Conservation (phyloP, 2,888 invertebrate genomes). For the Dynastes maya region DNA sequence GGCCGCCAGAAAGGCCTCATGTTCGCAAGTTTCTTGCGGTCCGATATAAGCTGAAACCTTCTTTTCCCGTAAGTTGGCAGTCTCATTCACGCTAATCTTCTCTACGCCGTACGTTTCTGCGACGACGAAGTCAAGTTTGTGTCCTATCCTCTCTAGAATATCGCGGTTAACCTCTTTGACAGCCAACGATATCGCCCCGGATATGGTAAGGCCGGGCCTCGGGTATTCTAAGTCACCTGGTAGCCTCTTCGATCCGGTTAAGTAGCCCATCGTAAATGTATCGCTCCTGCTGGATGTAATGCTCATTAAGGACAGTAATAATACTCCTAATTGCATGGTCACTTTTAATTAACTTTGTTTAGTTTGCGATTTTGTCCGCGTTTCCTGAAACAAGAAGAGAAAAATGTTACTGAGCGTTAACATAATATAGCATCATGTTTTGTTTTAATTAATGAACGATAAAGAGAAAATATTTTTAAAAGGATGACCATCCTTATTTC, state of each 20-base stretch:
- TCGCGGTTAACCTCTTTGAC: conserved; percentile 84
- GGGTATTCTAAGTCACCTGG: conserved; percentile 86
- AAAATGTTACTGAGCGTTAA: not conserved
- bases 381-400: conserved; percentile 27
- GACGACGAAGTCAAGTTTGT: conserved; percentile 84
- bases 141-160: conserved; percentile 75
- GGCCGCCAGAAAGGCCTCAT: conserved; percentile 94
- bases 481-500: no score
- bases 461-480: no score
- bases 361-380: not conserved
- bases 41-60: conserved; percentile 93
- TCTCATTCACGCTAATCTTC: conserved; percentile 87
- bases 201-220: conserved; percentile 81
- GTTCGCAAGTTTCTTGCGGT: conserved; percentile 91
- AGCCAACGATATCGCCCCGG: conserved; percentile 91
- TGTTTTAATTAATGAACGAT: no score
- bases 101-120: conserved; percentile 95
- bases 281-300: conserved; percentile 43
- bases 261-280: conserved; percentile 86
- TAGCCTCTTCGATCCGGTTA: conserved; percentile 87
- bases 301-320: conserved; percentile 43
- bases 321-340: conserved; percentile 42
- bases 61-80: conserved; percentile 85
- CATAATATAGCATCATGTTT: no score
- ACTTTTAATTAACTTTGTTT: conserved; percentile 27